These are phyloP conservation scores for Galeopterus variegatus DNA, from an alignment of 2,113 vertebrate genomes.

Conservation along the genomic window DNA sequence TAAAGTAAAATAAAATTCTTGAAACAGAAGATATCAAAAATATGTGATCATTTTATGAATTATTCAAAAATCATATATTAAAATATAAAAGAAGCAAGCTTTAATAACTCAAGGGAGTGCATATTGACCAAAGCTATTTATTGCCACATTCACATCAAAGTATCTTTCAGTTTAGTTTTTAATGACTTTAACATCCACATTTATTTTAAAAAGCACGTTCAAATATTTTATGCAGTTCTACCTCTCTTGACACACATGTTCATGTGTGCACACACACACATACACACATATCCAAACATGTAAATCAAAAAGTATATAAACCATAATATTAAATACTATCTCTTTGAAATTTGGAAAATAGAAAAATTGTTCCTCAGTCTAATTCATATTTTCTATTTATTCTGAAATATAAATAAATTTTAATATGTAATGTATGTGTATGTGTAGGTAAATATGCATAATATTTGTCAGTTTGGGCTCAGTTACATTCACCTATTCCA, in stretches of 20 bases:
- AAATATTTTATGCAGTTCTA: not conserved
- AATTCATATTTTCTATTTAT: not conserved
- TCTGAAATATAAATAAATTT: not conserved
- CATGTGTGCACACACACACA: not conserved
- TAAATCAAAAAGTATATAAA: not conserved
- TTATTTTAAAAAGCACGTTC: not conserved
- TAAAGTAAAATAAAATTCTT: no score
- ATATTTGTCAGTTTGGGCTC: not conserved
- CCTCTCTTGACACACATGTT: not conserved
- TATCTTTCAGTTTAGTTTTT: not conserved
- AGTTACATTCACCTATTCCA: not conserved
- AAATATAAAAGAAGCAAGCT: not conserved
- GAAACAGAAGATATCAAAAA: not conserved
- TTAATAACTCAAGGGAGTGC: not conserved
- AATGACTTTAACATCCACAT: not conserved
- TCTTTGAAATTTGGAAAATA: not conserved
- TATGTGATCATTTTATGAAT: not conserved
- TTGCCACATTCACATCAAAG: not conserved
- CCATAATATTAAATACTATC: not conserved
- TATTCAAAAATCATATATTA: not conserved
- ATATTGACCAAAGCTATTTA: not conserved
- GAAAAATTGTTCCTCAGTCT: not conserved
- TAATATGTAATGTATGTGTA: not conserved
- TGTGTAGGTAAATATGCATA: not conserved
- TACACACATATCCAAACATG: not conserved